Evolutionary conservation across 2,113 vertebrate genomes (phyloP).

Genomic region (Furnarius figulus): DNA sequence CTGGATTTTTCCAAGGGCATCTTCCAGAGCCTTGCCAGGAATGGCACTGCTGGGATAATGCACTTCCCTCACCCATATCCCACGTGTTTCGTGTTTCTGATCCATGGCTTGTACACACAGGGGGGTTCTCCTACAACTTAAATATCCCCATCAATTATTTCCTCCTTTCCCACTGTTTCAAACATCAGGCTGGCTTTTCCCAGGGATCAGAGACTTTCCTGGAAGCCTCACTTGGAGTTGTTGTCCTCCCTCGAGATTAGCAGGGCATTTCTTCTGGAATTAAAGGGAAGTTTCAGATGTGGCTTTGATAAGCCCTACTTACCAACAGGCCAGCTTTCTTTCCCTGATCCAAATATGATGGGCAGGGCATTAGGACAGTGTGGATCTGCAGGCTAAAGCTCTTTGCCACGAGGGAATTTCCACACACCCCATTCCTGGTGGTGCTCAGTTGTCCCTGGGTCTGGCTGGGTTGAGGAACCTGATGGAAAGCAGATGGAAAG

Average conservation of each 20-base stretch:
- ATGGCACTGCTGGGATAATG: neutral
- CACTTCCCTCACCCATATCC: neutral
- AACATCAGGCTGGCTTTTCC: neutral
- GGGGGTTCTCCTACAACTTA: neutral
- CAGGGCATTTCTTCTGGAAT: neutral
- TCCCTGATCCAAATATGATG: neutral
- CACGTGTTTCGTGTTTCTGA: rapidly evolving
- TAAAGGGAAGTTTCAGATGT: neutral
- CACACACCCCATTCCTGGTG: neutral
- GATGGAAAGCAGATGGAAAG: conserved; percentile 55
- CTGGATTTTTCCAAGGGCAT: neutral
- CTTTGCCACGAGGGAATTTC: neutral
- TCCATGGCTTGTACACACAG: neutral
- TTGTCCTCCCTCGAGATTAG: neutral
- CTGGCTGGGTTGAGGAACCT: neutral
- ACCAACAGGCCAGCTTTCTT: neutral
- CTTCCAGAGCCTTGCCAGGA: neutral
- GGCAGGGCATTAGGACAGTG: neutral
- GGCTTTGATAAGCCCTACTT: neutral
- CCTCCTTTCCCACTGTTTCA: neutral
- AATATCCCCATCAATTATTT: neutral
- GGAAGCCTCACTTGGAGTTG: neutral
- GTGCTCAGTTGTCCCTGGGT: neutral
- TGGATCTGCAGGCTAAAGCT: neutral
- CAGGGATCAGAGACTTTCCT: neutral